A percentile compares a stretch with the other conserved stretches of the same genome.
These are phyloP conservation scores for Periplaneta americana DNA, from an alignment of 1,140 invertebrate species.

Conservation along the genomic window DNA sequence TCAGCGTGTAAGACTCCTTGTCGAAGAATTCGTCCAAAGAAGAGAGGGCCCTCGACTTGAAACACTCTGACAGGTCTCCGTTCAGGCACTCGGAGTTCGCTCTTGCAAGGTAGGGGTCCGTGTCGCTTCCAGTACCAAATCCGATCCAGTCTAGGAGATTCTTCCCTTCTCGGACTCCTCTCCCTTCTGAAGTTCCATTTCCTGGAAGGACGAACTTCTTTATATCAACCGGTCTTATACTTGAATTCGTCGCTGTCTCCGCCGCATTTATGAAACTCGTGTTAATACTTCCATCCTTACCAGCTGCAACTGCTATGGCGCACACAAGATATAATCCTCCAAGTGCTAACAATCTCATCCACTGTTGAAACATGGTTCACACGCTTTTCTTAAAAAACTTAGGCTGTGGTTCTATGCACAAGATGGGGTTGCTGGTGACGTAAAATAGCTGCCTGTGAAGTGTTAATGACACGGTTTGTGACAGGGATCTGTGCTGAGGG, in stretches of 20 bases:
- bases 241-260: not conserved
- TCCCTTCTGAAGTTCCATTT: not conserved
- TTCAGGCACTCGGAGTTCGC: constrained; percentile 63
- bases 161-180: constrained; percentile 44
- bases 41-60: constrained; percentile 66
- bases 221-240: not conserved
- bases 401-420: too few relatives aligned
- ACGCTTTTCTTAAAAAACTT: too few relatives aligned
- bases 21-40: constrained; percentile 72
- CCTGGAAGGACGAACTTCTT: not conserved
- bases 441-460: not conserved
- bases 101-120: constrained; percentile 67
- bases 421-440: not conserved
- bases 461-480: not conserved
- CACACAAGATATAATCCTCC: not conserved
- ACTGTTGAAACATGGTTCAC: too few relatives aligned
- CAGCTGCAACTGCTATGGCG: not conserved
- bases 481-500: not conserved
- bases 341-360: too few relatives aligned
- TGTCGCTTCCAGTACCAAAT: constrained; percentile 57
- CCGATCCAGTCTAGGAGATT: constrained; percentile 68
- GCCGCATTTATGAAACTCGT: not conserved
- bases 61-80: constrained; percentile 73
- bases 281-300: not conserved
- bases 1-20: constrained; percentile 48